Evolutionary conservation across 2,113 vertebrate species (phyloP).

Genomic region (Camelus bactrianus): DNA sequence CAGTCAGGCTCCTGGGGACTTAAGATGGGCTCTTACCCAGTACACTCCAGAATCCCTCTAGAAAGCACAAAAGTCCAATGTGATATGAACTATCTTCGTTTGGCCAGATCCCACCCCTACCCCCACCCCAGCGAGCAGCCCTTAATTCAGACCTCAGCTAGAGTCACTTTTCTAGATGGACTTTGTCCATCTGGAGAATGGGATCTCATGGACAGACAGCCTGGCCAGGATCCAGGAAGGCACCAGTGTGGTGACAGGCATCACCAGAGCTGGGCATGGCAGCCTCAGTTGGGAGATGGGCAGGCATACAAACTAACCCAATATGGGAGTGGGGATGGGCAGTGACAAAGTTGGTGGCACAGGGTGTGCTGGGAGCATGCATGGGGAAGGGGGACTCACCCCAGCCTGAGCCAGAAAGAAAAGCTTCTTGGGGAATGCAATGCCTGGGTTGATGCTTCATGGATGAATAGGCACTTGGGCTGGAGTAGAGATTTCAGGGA

Average conservation of each 20-base stretch:
- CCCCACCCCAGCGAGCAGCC: too few species aligned
- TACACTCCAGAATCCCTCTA: neutral
- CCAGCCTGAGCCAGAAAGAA: neutral
- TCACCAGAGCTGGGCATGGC: neutral
- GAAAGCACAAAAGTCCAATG: neutral
- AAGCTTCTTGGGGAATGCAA: neutral
- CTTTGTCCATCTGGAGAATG: neutral
- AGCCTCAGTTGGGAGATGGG: neutral
- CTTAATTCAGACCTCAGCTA: neutral
- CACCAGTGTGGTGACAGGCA: too few species aligned
- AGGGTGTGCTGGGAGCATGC: neutral
- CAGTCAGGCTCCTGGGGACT: neutral
- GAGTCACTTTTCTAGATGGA: neutral
- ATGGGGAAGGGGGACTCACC: neutral
- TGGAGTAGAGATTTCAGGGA: neutral
- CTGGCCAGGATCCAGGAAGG: neutral
- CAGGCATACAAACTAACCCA: neutral
- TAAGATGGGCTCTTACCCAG: neutral
- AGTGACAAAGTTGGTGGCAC: neutral
- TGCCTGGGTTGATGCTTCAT: neutral
- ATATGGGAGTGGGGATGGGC: neutral
- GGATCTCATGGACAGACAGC: neutral
- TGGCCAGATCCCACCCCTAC: fast-evolving
- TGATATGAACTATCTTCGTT: neutral
- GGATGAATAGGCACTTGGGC: neutral